Conservation (phyloP, 1,140 invertebrate genomes). For the Zaprionus ghesquierei region DNA sequence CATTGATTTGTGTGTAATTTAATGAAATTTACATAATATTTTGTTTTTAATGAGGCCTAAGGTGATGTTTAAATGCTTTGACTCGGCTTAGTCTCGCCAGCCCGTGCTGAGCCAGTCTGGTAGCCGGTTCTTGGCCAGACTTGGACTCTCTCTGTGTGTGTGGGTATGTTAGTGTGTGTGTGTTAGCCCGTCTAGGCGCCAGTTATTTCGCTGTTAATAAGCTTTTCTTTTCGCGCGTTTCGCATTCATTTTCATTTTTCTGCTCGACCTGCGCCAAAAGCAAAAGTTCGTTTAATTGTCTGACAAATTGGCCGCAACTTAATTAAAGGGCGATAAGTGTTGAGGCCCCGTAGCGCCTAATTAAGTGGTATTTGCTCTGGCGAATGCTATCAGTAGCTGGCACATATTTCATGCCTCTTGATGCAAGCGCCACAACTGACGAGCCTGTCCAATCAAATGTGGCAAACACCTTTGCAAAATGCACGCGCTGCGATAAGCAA, state of each 20-base stretch:
- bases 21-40: conserved; percentile 82
- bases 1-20: conserved; percentile 81
- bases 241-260: conserved; percentile 15
- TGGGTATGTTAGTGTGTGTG: too few relatives aligned
- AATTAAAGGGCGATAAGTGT: conserved; percentile 69
- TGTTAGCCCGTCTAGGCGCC: conserved; percentile 40
- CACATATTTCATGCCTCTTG: conserved; percentile 69
- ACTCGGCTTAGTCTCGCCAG: conserved; percentile 55
- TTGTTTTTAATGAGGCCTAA: conserved; percentile 81
- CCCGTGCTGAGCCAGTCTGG: conserved; percentile 11
- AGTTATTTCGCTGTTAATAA: conserved; percentile 41
- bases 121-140: conserved; percentile 38
- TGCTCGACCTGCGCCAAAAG: conserved; percentile 63
- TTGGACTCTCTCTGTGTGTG: too few relatives aligned
- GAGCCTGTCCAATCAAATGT: conserved; percentile 58
- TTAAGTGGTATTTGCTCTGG: conserved; percentile 61
- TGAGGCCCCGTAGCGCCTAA: conserved; percentile 50
- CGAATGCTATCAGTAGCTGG: conserved; percentile 58
- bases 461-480: conserved; percentile 80
- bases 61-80: conserved; percentile 81
- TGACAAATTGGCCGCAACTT: conserved; percentile 79
- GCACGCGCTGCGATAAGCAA: conserved; percentile 66
- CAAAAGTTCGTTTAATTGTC: conserved; percentile 68
- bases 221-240: conserved; percentile 44
- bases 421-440: conserved; percentile 29